Conservation (phyloP, 2,888 invertebrate genomes). For the Parnassius apollo region DNA sequence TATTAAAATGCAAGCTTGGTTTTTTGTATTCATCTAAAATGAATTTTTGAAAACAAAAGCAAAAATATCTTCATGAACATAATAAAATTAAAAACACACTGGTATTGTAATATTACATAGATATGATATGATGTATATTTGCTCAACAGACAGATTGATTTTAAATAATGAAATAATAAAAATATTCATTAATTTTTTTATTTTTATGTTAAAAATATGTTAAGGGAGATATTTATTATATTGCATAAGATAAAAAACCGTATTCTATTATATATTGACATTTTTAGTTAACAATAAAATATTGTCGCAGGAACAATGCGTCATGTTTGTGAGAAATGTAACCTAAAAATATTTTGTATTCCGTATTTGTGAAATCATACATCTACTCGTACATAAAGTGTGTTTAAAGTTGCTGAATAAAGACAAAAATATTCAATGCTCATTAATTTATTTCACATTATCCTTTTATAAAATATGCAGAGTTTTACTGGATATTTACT, state of each 20-base stretch:
- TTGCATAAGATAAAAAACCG: too few species aligned
- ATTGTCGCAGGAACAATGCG: slow-evolving; percentile 9
- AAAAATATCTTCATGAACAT: too few species aligned
- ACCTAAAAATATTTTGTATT: slow-evolving; percentile 14
- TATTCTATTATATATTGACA: too few species aligned
- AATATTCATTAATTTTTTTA: too few species aligned
- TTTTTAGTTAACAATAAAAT: not conserved
- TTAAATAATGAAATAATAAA: too few species aligned
- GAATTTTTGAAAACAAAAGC: not conserved
- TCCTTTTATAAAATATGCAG: not conserved
- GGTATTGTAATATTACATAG: too few species aligned
- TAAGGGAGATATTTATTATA: too few species aligned
- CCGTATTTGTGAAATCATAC: slow-evolving; percentile 1
- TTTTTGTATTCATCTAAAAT: not conserved
- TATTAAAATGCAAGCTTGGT: too few species aligned
- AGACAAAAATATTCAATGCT: slow-evolving; percentile 12
- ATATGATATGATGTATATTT: too few species aligned
- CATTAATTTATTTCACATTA: slow-evolving; percentile 15
- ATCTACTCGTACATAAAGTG: slow-evolving; percentile 2
- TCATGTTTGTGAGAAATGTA: slow-evolving; percentile 21
- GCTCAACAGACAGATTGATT: too few species aligned
- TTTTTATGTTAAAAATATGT: too few species aligned
- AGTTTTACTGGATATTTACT: not conserved
- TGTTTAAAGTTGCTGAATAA: slow-evolving; percentile 22
- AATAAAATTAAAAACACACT: too few species aligned